Base-by-base conservation (phyloP, 2,113 vertebrate genomes). In the Haplochromis vanheusdeni region DNA sequence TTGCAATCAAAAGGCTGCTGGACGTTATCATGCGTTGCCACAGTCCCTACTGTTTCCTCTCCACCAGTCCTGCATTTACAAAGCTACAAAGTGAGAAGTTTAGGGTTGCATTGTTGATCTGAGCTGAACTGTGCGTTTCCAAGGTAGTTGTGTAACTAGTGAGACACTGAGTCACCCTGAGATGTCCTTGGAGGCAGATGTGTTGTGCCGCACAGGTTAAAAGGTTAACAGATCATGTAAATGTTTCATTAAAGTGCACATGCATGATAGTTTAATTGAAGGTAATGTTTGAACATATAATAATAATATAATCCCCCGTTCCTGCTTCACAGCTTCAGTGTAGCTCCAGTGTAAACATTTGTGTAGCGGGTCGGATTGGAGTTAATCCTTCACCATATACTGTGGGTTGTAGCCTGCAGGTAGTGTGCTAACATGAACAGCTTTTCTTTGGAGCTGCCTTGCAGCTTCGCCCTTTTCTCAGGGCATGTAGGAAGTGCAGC, bases 381-480 rank as follows among this genome's bases (percentile, higher is more conserved):
- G 35, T 7, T 85, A 79, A 86, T 89, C 55, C 33, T 65, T 45
- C 45, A 4, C 56, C 13, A 14, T 80, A 68, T 31, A 75, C 42
- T 33, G 79, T 84, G 42, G 47, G 68, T 42, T 54, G 70, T 65
- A 89, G 89, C 86, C 89, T 58, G 87, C 89, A 89, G 86, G 85
- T 92, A 89, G 70, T 10, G 52, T 52, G 42, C 58, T 68, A 75
- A 86, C 86, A 89, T 88, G 6, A 82, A 65, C 73, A 86, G 77
- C 77, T 89, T 83, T 83, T 65, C 81, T 90, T 73, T 73, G 33
- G 10, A 49, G 37, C 60, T 84, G 89, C 65, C 70, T 65, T 87
- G 86, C 88, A 89, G 89, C 84, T 88, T 89, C 81, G 54, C 86
- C 83, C 82, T 91, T 91, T 89, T 92, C 80, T 91, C 81, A 33